Evolutionary conservation across 2,888 invertebrate species (phyloP).

Genomic region (Netelia fuscicornis): DNA sequence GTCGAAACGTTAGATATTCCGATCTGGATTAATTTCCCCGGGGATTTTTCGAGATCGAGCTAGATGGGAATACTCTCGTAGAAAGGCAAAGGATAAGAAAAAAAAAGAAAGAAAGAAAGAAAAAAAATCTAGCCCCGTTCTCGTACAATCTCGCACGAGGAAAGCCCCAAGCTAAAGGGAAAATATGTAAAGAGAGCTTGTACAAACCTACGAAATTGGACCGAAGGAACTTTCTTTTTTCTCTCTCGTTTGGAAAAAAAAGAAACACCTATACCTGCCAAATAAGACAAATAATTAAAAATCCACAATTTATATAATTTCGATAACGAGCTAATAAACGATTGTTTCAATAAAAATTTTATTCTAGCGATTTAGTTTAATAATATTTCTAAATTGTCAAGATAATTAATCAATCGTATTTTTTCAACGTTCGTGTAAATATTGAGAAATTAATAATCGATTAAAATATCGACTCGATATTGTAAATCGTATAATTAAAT

Average conservation of each 20-base stretch:
- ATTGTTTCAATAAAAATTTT: not conserved
- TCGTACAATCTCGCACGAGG: not conserved
- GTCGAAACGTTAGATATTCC: slow-evolving; percentile 33
- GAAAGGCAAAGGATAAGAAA: not conserved
- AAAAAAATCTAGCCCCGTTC: not conserved
- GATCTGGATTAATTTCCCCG: slow-evolving; percentile 48
- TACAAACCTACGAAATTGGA: not conserved
- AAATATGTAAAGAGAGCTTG: not conserved
- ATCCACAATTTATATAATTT: not conserved
- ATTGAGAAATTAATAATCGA: not conserved
- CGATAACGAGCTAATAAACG: not conserved
- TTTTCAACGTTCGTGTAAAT: not conserved
- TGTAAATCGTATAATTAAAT: not conserved
- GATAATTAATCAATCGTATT: not conserved
- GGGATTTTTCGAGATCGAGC: slow-evolving; percentile 40
- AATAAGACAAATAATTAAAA: slow-evolving; percentile 7
- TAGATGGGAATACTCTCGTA: slow-evolving; percentile 14
- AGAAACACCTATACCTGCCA: not conserved
- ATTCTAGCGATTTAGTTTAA: not conserved
- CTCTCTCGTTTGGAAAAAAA: not conserved
- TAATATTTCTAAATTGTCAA: not conserved
- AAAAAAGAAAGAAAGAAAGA: not conserved
- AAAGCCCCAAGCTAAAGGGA: slow-evolving; percentile 44
- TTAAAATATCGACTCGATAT: not conserved
- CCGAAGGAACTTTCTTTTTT: not conserved